Percentiles rank a stretch among this genome's conserved stretches.
Conservation (phyloP, 2,797 vertebrate genomes). For the Tadarida brasiliensis region DNA sequence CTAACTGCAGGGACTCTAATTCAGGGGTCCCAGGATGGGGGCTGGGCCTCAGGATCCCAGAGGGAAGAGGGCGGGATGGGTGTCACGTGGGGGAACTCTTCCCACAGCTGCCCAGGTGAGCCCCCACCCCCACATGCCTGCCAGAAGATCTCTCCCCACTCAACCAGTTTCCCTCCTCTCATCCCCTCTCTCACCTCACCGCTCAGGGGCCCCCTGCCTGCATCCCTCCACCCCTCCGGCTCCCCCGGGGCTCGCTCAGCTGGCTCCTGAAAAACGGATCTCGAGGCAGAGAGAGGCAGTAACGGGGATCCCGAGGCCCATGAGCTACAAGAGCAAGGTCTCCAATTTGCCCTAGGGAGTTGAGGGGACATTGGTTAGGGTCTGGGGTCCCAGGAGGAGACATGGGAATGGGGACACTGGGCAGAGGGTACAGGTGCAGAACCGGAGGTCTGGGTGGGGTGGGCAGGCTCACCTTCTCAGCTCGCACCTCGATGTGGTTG, state of each 20-base stretch:
- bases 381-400: not conserved
- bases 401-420: fast-evolving
- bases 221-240: not conserved
- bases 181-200: fast-evolving
- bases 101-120: not conserved
- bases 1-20: not conserved
- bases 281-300: not conserved
- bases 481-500: conserved; percentile 93
- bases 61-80: not conserved
- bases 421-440: fast-evolving
- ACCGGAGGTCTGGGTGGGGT: fast-evolving
- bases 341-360: not conserved
- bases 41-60: not conserved
- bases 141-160: not conserved
- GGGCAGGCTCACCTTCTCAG: conserved; percentile 92
- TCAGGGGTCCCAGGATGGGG: not conserved
- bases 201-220: not conserved
- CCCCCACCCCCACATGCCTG: not conserved
- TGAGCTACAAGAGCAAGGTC: not conserved
- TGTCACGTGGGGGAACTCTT: not conserved
- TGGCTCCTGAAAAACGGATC: not conserved
- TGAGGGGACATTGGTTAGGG: not conserved
- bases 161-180: not conserved
- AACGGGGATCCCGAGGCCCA: fast-evolving
- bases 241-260: not conserved